Conservation (phyloP, 2,888 invertebrate genomes). For the Clusia tigrina region DNA sequence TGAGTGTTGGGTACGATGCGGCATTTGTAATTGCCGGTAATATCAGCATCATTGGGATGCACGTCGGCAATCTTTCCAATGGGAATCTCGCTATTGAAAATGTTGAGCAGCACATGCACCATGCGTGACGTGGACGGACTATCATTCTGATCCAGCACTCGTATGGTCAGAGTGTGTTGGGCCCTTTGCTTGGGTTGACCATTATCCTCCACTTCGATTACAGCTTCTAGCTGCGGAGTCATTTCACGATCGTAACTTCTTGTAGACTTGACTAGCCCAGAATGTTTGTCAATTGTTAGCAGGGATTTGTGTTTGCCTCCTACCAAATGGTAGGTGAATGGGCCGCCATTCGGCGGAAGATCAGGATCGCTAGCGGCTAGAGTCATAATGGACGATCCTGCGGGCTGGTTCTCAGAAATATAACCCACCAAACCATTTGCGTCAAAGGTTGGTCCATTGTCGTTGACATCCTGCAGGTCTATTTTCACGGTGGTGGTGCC, state of each 20-base stretch:
- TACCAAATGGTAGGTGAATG: slow-evolving; percentile 82
- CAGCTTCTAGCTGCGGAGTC: slow-evolving; percentile 76
- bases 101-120: slow-evolving; percentile 80
- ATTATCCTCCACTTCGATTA: slow-evolving; percentile 88
- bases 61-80: slow-evolving; percentile 88
- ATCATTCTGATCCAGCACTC: slow-evolving; percentile 88
- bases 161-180: slow-evolving; percentile 77
- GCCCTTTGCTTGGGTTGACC: slow-evolving; percentile 85
- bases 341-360: slow-evolving; percentile 88
- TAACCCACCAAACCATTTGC: slow-evolving; percentile 76
- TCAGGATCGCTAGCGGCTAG: slow-evolving; percentile 90
- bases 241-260: slow-evolving; percentile 83
- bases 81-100: slow-evolving; percentile 79
- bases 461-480: slow-evolving; percentile 85
- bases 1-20: slow-evolving; percentile 73
- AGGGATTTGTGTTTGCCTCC: slow-evolving; percentile 81
- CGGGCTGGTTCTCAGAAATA: slow-evolving; percentile 86
- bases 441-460: slow-evolving; percentile 88
- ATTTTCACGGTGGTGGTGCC: slow-evolving; percentile 88
- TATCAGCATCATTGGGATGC: slow-evolving; percentile 90
- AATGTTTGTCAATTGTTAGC: slow-evolving; percentile 80
- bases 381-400: slow-evolving; percentile 82
- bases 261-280: slow-evolving; percentile 81
- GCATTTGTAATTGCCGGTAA: slow-evolving; percentile 88
- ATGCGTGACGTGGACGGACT: slow-evolving; percentile 86